These are phyloP conservation scores for Dermatemys mawii DNA, from an alignment of 2,113 vertebrate genomes.

Conservation along the genomic window DNA sequence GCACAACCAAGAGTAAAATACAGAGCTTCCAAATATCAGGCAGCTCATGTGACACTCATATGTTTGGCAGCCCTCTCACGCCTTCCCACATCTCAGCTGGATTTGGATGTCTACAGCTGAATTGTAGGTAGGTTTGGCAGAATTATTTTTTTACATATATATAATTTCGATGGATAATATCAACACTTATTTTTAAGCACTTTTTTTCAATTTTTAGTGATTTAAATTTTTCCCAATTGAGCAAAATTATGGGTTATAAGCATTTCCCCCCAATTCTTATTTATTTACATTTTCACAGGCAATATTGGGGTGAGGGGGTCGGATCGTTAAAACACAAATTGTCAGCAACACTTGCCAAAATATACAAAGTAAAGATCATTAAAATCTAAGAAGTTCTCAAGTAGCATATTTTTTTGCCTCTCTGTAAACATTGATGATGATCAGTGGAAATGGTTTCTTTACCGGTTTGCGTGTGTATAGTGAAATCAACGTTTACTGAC, in stretches of 20 bases:
- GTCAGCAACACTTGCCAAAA: too few species aligned
- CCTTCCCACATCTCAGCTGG: not conserved
- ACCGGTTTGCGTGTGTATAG: too few species aligned
- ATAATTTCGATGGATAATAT: too few species aligned
- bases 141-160: not conserved
- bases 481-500: too few species aligned
- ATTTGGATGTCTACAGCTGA: not conserved
- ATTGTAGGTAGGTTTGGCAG: not conserved
- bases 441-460: too few species aligned
- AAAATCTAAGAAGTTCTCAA: too few species aligned
- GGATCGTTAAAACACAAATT: too few species aligned
- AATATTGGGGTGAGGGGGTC: not conserved
- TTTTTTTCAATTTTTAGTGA: not conserved
- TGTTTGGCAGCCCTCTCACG: not conserved
- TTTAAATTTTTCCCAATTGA: too few species aligned
- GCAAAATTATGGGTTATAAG: too few species aligned
- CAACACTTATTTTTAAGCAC: not conserved
- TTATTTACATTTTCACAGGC: constrained; percentile 24
- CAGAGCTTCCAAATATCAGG: not conserved
- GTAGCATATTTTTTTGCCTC: too few species aligned
- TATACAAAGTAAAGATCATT: too few species aligned
- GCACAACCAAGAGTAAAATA: not conserved
- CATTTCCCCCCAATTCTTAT: not conserved
- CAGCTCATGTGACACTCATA: not conserved
- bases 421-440: too few species aligned